Evolutionary conservation across 1,140 invertebrate species (phyloP).

Genomic region (Artemia franciscana): DNA sequence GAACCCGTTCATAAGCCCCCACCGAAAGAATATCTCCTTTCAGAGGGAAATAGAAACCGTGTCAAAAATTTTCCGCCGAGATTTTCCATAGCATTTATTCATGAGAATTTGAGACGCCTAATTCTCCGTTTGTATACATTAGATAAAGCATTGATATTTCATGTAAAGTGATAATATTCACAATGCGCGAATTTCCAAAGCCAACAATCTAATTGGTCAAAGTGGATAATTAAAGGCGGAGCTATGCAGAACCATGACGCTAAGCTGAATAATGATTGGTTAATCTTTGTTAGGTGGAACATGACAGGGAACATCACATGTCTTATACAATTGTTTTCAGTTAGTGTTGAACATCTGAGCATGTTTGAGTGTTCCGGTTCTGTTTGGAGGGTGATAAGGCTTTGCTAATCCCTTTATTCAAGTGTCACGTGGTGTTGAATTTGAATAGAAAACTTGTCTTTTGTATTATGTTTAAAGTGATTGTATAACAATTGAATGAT

Average conservation of each 20-base stretch:
- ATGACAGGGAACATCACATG: not conserved
- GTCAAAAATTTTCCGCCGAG: too few species aligned
- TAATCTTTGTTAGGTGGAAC: not conserved
- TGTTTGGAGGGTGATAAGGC: not conserved
- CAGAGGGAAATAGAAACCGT: too few species aligned
- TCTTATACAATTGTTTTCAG: not conserved
- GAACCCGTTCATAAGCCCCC: too few species aligned
- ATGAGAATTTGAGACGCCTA: not conserved
- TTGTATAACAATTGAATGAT: conserved; percentile 6
- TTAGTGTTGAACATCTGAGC: not conserved
- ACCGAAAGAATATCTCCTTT: too few species aligned
- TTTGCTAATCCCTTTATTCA: not conserved
- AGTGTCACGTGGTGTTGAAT: not conserved
- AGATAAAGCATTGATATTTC: not conserved
- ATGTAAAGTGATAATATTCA: not conserved
- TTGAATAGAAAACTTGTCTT: not conserved
- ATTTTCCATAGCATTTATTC: too few species aligned
- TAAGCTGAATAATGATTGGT: not conserved
- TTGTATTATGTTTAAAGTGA: not conserved
- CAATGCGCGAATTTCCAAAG: not conserved
- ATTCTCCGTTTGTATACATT: not conserved
- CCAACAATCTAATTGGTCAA: not conserved
- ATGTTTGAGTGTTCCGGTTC: not conserved
- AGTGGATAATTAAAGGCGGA: not conserved
- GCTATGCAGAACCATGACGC: not conserved